Evolutionary conservation across 2,797 vertebrate species (phyloP), one percentile per base, ranked within the genome.

Genomic region (Tarsius wallacei): DNA sequence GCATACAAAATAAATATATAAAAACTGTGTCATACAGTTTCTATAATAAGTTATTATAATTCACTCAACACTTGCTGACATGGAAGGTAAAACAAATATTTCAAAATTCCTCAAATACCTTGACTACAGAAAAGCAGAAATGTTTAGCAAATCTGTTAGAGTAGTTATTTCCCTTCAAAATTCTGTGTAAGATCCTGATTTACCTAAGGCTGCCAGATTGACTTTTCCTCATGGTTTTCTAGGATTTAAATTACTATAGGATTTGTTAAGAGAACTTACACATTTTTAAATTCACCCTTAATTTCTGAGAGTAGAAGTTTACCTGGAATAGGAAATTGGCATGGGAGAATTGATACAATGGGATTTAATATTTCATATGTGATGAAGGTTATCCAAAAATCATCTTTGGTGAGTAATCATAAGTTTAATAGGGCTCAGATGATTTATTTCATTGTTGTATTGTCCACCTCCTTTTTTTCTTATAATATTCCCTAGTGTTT

Each of bases 91-190:
- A 91, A 57, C 71, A 91, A 91, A 80, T 77, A 85, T 57, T 91
- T 93, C 24, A 63, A 89, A 86, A 73, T 74, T 36, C 57, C 14
- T 91, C 24, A 84, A 66, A 74, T 80, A 91, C 15, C 61, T 96
- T 80, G 53, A 85, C 19, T 70, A 33, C 61, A 16, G 74, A 97
- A 82, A 59, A 88, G 26, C 59, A 88, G 63, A 77, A 82, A 49
- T 78, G n/a, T 49, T 76, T 66, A 83, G 82, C 12, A 85, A 95
- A 76, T 70, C 13, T 73, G 2, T 61, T 51, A 83, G 4, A 87
- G 33, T 13, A 87, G 12, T 87, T 73, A 26, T 36, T 89, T 87
- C 28, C 33, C 12, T 61, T 85, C 33, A 84, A 49, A 64, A 87
- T 64, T 85, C 19, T 59, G 0, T 81, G 4, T 73, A 57, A 53